Conservation (phyloP, 1,140 invertebrate genomes). For the Aphidius ervi region DNA sequence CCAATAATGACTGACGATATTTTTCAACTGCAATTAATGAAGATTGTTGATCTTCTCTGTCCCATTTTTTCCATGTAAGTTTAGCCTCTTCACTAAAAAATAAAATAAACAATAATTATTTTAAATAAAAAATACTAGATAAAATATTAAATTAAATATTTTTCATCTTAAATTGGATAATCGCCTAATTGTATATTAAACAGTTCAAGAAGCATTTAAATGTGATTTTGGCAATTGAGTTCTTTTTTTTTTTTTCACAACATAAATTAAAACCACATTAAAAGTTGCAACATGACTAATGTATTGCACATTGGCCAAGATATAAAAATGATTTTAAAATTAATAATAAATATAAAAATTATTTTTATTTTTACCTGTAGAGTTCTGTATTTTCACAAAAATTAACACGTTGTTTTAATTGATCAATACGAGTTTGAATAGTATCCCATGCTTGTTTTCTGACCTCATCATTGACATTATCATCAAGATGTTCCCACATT, state of each 20-base stretch:
- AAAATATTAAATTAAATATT: not conserved
- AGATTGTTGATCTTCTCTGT: slow-evolving; percentile 33
- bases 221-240: slow-evolving; percentile 23
- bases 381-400: slow-evolving; percentile 30
- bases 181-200: slow-evolving; percentile 26
- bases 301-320: too few relatives aligned
- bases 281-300: too few relatives aligned
- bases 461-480: slow-evolving; percentile 33
- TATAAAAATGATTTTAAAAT: too few relatives aligned
- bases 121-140: not conserved
- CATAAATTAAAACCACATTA: not conserved
- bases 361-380: slow-evolving; percentile 36
- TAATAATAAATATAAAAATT: not conserved
- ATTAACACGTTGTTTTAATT: slow-evolving; percentile 33
- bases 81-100: slow-evolving; percentile 43
- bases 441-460: slow-evolving; percentile 30
- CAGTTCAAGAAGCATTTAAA: slow-evolving; percentile 14
- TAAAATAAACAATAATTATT: slow-evolving; percentile 17
- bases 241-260: slow-evolving; percentile 14
- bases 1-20: not conserved
- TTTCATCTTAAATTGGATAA: not conserved
- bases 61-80: slow-evolving; percentile 40
- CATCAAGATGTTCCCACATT: slow-evolving; percentile 33
- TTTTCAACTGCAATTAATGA: slow-evolving; percentile 27
- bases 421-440: slow-evolving; percentile 31